These are phyloP conservation scores for Ariopsis seemanni DNA, from an alignment of 2,113 vertebrate species.

Conservation along the genomic window DNA sequence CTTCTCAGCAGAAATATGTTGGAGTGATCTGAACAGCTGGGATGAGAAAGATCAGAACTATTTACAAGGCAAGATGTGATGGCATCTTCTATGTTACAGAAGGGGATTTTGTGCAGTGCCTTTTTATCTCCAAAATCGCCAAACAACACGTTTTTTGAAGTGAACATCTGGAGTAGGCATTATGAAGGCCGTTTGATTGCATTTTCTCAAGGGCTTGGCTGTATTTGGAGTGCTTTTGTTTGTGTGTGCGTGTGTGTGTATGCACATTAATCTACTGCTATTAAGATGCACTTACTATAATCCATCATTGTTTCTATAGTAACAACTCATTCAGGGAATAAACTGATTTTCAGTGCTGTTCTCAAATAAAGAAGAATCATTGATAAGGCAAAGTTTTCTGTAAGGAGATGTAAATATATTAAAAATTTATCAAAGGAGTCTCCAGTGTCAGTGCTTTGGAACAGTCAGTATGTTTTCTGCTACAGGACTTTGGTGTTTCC, in stretches of 20 bases:
- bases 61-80: conserved; percentile 1
- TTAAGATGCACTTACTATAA: neutral
- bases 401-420: neutral
- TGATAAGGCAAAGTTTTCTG: neutral
- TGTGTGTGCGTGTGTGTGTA: neutral
- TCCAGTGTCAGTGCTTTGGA: neutral
- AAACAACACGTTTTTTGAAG: neutral
- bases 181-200: neutral
- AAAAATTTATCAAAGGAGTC: neutral
- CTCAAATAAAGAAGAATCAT: neutral
- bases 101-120: neutral
- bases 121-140: neutral
- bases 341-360: neutral
- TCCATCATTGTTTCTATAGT: neutral
- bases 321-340: neutral
- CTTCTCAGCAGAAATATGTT: neutral
- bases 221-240: neutral
- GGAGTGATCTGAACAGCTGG: neutral
- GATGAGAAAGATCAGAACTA: neutral
- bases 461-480: neutral
- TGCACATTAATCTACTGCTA: neutral
- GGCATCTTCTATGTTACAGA: neutral
- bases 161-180: neutral
- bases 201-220: neutral
- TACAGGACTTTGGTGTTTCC: neutral